Evolutionary conservation across 2,113 vertebrate species (phyloP), one percentile per base, ranked within the genome.

Genomic region (Sterrhoptilus dennistouni): DNA sequence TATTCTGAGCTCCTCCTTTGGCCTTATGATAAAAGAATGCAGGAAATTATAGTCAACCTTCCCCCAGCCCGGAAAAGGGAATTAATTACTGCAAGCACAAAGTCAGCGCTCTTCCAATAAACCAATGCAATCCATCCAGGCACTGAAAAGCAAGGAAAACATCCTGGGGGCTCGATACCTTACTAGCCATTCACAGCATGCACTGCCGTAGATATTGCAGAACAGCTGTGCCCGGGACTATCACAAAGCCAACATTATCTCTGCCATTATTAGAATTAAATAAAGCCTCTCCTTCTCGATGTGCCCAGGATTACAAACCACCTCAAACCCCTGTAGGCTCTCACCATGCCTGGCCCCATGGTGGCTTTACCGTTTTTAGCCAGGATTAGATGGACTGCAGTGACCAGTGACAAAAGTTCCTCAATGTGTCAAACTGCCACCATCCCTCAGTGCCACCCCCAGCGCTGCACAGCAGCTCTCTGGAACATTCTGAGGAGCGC

Each of bases 71-170:
- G 87, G 93, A 94, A 96, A 65, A 87, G 66, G 88, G 96, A 96
- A 97, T 97, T 97, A 97, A 97, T 97, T 97, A 97, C 88, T 12
- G 89, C 35, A 59, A 88, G 94, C 81, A 91, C 45, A 75, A 90
- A 97, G 97, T 92, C 97, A 97, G 97, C 27, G 86, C 94, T 83
- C 50, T 71, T 95, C 94, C 93, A 93, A 90, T 91, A 97, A 97
- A 91, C 95, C 77, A 83, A 71, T 18, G 92, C 28, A 61, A 93
- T 74, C 96, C 91, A 83, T 87, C 66, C 60, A 74, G 74, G 92
- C 87, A 25, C 29, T 70, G 80, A 78, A 92, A 87, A 78, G 89
- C 95, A 77, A 90, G 89, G 92, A 84, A 95, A 94, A 91, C 85
- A 91, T 16, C 80, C 87, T 7, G 17, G 47, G 74, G 91, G 83